Evolutionary conservation across 2,888 invertebrate genomes (phyloP), one percentile per base, ranked within the genome.

Genomic region (Dinocampus coccinellae): DNA sequence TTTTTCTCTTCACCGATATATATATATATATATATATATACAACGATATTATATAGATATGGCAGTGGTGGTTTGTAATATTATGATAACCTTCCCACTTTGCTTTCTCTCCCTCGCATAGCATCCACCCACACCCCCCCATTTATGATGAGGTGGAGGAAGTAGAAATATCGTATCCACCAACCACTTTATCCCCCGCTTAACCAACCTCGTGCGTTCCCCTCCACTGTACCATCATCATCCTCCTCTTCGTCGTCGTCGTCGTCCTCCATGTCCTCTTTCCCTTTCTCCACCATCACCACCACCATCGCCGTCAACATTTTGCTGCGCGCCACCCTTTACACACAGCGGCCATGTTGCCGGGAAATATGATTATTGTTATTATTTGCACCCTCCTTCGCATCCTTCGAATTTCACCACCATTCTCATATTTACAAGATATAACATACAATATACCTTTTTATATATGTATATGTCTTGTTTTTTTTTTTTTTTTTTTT

Each of bases 331-430:
- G 52, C 60, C 68, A 79, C 84, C 86, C 86, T 85, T 84, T 84
- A 84, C 83, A 47, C 47, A 74, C 82, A 84, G 85, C 84, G 83
- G 86, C 87, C 86, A 86, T 86, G 86, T 84, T 87, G 85, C 85
- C 84, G 84, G 85, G 85, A 86, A 86, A 85, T 85, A 86, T 86
- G 86, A 86, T 86, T 86, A 86, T 87, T 87, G 86, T 86, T 86
- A 86, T 86, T 87, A 86, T 85, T 86, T 85, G 84, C 82, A 83
- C 83, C 86, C 86, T 85, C 84, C 83, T 82, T 80, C 78, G 78
- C 73, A 65, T 81, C 81, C 81, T 80, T 80, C 9, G 47, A 47
- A 16, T 47, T 47, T 47, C 47, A 47, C 20, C 47, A 47, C 47
- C 80, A 81, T 83, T 83, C 78, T 80, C 82, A 74, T 77, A 79